Evolutionary conservation across 1,140 invertebrate species (phyloP), one percentile per base, ranked within the genome.

Genomic region (Ips typographus): DNA sequence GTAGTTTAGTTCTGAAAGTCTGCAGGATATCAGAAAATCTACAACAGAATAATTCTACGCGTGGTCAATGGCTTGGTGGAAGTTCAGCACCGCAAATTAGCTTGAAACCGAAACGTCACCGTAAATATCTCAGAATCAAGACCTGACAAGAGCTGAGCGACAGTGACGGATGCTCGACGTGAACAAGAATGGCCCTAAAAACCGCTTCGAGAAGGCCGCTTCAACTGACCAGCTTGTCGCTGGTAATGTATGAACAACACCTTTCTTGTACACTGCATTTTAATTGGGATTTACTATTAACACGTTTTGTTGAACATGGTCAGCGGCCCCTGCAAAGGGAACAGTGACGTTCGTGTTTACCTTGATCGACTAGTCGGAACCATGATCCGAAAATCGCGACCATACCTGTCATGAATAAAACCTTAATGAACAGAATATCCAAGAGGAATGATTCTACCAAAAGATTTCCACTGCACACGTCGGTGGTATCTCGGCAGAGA

Each of bases 251-350:
- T 77, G 75, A 76, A 76, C 75, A 77, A 77, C 76, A 77, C 76
- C 76, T 77, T 63, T 62, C 64, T 72, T 77, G 76, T 76, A 75
- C 74, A 74, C 75, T 61, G 71, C 74, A 72, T 71, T 70, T 77
- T 77, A 77, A 77, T 77, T 77, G 76, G 74, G 75, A 77, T 77
- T 76, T 77, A 77, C 74, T 76, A 77, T 77, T 75, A 77, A 77
- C 76, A 74, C 72, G 69, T 76, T 74, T 69, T 73, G 75, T 74
- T 70, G 42, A 69, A 77, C 76, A 76, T 73, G 40, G 22, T 37
- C 61, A 65, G 68, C 55, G 44, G 37, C 42, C 40, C 8, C 8
- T 42, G 57, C 67, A 63, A 63, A 68, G 58, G 43, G 7, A 37
- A n/a, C 67, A 63, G 67, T 63, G 52, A 2, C 58, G 67, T 63